A percentile compares a stretch with the other conserved stretches of the same genome.
Conservation (phyloP, 2,888 invertebrate genomes). For the Tupiocoris notatus region DNA sequence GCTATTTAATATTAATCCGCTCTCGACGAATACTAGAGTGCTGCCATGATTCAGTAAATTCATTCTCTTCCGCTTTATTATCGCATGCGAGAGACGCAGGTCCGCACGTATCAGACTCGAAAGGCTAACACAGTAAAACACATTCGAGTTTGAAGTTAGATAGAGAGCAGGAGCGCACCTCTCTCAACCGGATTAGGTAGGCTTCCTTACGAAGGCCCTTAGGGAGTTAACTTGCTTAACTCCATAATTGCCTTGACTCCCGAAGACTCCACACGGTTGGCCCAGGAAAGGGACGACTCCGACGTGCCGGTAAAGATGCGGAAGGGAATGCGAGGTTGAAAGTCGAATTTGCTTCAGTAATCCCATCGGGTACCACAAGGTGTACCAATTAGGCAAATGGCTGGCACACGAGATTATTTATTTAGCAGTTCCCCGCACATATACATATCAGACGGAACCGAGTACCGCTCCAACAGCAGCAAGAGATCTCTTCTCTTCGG, state of each 20-base stretch:
- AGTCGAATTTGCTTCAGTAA: slow-evolving; percentile 40
- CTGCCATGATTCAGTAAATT: too few relatives aligned
- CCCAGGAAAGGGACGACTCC: slow-evolving; percentile 3
- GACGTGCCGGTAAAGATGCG: background rate
- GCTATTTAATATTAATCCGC: too few relatives aligned
- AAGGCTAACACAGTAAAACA: slow-evolving; percentile 21
- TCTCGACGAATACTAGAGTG: too few relatives aligned
- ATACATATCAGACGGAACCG: slow-evolving; percentile 29
- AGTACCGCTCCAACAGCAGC: background rate
- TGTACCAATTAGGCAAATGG: slow-evolving; percentile 45
- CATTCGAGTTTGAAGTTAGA: slow-evolving; percentile 26
- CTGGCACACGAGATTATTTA: slow-evolving; percentile 41
- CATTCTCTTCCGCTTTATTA: background rate
- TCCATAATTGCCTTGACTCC: slow-evolving; percentile 34
- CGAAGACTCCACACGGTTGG: slow-evolving; percentile 9
- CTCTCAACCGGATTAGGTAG: slow-evolving; percentile 31
- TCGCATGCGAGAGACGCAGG: background rate
- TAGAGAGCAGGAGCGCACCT: slow-evolving; percentile 17
- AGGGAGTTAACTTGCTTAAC: slow-evolving; percentile 41
- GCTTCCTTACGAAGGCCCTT: slow-evolving; percentile 29
- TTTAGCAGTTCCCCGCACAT: slow-evolving; percentile 34
- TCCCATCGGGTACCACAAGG: slow-evolving; percentile 43
- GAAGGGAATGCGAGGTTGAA: slow-evolving; percentile 14
- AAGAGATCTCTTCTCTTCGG: background rate
- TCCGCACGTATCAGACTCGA: background rate